Evolutionary conservation across 1,140 invertebrate species (phyloP).

Genomic region (Drosophila aff.): DNA sequence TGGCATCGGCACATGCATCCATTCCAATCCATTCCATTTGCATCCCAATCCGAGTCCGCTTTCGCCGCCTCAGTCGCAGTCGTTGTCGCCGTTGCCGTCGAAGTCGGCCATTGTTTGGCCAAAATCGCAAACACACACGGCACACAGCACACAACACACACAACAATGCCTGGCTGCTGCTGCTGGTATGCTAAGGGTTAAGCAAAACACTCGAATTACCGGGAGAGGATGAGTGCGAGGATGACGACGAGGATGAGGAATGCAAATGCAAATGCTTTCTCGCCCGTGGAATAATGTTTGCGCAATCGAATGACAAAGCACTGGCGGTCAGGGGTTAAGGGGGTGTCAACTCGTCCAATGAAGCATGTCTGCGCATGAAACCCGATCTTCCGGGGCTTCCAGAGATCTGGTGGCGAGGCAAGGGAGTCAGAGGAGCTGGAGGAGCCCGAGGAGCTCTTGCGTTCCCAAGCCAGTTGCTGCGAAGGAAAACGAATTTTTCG

Average conservation of each 20-base stretch:
- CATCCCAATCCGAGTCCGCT: conserved; percentile 7
- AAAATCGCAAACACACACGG: conserved; percentile 63
- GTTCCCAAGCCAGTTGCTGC: conserved; percentile 69
- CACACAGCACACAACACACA: conserved; percentile 27
- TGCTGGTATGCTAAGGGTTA: conserved; percentile 62
- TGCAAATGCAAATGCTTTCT: conserved; percentile 63
- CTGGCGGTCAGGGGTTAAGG: conserved; percentile 12
- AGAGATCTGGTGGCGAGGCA: not conserved
- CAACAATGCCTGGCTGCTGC: conserved; percentile 38
- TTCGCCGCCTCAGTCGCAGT: not conserved
- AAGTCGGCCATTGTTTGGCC: conserved; percentile 58
- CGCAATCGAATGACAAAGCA: conserved; percentile 76
- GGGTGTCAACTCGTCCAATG: conserved; percentile 48
- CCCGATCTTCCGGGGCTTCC: conserved; percentile 32
- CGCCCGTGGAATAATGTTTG: conserved; percentile 67
- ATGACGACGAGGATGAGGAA: conserved; percentile 27
- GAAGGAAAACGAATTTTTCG: conserved; percentile 69
- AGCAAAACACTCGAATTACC: conserved; percentile 68
- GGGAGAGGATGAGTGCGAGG: conserved; percentile 11
- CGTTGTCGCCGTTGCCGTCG: conserved; percentile 12
- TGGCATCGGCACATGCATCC: conserved; percentile 36
- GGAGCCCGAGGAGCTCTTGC: not conserved
- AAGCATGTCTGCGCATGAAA: conserved; percentile 77
- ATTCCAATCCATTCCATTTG: conserved; percentile 12
- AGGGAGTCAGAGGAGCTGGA: not conserved